Conservation (phyloP, 2,797 vertebrate genomes). For the Melanotaenia nigrans region DNA sequence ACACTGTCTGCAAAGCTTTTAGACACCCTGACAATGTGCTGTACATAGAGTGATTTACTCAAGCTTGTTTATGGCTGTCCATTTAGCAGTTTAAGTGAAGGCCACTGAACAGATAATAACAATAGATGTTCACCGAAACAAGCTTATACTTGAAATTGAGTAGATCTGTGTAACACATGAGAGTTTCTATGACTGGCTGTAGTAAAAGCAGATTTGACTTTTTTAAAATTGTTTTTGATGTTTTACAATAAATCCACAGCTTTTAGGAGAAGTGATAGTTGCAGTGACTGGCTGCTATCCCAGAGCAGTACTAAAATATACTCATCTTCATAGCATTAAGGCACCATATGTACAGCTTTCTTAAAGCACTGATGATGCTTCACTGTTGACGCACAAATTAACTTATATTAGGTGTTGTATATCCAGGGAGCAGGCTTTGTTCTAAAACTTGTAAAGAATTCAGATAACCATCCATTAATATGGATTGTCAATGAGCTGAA, state of each 20-base stretch:
- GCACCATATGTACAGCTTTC: slow-evolving; percentile 21
- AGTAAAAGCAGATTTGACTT: slow-evolving; percentile 16
- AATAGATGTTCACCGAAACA: slow-evolving; percentile 22
- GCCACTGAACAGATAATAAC: slow-evolving; percentile 11
- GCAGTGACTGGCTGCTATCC: slow-evolving; percentile 28
- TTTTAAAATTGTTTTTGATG: slow-evolving; percentile 38
- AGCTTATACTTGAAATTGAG: slow-evolving; percentile 3
- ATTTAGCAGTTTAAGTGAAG: slow-evolving; percentile 42
- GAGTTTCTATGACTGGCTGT: slow-evolving; percentile 17
- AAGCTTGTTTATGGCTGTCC: slow-evolving; percentile 12
- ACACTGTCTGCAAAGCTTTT: slow-evolving; percentile 41
- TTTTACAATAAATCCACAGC: slow-evolving; percentile 31
- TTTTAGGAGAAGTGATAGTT: slow-evolving; percentile 1
- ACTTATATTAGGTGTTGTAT: slow-evolving; percentile 20
- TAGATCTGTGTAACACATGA: slow-evolving; percentile 1
- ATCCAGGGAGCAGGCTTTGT: slow-evolving; percentile 19
- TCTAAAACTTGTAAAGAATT: slow-evolving; percentile 42
- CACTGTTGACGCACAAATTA: slow-evolving; percentile 24
- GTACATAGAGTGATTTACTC: slow-evolving; percentile 50
- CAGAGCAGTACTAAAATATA: slow-evolving; percentile 28
- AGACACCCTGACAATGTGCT: slow-evolving; percentile 38
- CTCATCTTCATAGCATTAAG: slow-evolving; percentile 46
- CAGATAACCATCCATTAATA: slow-evolving; percentile 39
- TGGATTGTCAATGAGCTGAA: slow-evolving; percentile 34
- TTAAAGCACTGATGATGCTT: slow-evolving; percentile 31